phyloP scores from a whole-genome alignment of 2,113 vertebrate species.

The Clarias batrachus region DNA sequence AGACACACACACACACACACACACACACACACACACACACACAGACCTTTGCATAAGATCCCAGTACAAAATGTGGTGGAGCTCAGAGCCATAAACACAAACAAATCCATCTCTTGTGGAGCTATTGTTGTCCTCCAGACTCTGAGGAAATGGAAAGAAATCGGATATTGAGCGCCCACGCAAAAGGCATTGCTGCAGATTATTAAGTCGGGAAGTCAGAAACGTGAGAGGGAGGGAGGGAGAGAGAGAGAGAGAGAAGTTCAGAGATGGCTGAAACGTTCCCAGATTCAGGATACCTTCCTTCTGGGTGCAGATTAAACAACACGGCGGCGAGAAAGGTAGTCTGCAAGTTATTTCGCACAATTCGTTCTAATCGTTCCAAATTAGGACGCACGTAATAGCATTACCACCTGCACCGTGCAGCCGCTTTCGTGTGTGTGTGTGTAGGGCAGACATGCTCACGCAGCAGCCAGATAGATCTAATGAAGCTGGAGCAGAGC shows the following conservation, averaged over 20 bases:
- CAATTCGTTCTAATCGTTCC: background rate
- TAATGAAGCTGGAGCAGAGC: constrained; percentile 3
- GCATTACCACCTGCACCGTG: background rate
- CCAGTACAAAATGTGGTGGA: constrained; percentile 47
- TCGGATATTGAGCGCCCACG: constrained; percentile 58
- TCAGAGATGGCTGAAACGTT: constrained; percentile 41
- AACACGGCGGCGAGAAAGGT: background rate
- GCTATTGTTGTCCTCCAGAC: constrained; percentile 53
- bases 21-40: constrained; percentile 34
- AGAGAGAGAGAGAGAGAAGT: constrained; percentile 33
- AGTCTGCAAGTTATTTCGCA: constrained; percentile 23
- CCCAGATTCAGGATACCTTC: constrained; percentile 55
- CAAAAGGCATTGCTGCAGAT: constrained; percentile 48
- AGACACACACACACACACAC: constrained; percentile 4
- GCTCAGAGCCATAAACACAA: constrained; percentile 48
- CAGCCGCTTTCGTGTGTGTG: background rate
- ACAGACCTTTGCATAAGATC: constrained; percentile 29
- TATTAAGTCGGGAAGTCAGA: constrained; percentile 48
- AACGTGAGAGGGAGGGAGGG: constrained; percentile 34
- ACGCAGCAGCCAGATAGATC: background rate
- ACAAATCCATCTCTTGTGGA: constrained; percentile 54
- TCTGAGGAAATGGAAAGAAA: constrained; percentile 55
- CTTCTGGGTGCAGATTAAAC: constrained; percentile 45
- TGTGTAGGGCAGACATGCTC: background rate
- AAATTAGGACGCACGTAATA: background rate